A percentile compares a stretch with the other conserved stretches of the same genome.
phyloP scores from a whole-genome alignment of 2,113 vertebrate species.

The Panthera leo region DNA sequence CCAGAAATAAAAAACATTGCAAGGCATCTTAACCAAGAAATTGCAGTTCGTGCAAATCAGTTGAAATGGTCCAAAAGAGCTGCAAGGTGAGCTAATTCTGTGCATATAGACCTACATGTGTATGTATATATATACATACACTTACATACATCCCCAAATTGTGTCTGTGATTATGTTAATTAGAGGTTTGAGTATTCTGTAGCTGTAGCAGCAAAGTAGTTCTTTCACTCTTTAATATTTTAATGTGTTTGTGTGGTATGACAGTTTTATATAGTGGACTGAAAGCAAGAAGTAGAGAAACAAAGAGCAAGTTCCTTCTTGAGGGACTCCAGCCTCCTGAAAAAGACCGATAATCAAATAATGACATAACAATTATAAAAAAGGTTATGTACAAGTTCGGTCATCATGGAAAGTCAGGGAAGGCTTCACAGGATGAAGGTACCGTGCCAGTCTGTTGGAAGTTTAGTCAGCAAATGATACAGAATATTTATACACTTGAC shows the following conservation, averaged over 20 bases:
- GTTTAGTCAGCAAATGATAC: background rate
- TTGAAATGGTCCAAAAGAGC: conserved; percentile 91
- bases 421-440: background rate
- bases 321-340: background rate
- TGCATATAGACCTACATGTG: background rate
- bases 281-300: conserved; percentile 7
- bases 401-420: background rate
- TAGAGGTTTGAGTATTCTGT: background rate
- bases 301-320: background rate
- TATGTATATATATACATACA: background rate
- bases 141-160: too few relatives aligned
- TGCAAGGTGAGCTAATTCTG: conserved; percentile 84
- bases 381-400: background rate
- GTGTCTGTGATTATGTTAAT: background rate
- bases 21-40: conserved; percentile 88
- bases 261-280: conserved; percentile 2
- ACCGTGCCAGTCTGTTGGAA: background rate
- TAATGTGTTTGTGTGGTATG: background rate
- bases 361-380: background rate
- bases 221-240: background rate
- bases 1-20: conserved; percentile 91
- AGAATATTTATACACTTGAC: background rate
- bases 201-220: conserved; percentile 22
- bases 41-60: conserved; percentile 87
- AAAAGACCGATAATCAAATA: background rate